Base-by-base conservation (phyloP, 1,140 invertebrate genomes). In the Rhopalosiphum maidis region DNA sequence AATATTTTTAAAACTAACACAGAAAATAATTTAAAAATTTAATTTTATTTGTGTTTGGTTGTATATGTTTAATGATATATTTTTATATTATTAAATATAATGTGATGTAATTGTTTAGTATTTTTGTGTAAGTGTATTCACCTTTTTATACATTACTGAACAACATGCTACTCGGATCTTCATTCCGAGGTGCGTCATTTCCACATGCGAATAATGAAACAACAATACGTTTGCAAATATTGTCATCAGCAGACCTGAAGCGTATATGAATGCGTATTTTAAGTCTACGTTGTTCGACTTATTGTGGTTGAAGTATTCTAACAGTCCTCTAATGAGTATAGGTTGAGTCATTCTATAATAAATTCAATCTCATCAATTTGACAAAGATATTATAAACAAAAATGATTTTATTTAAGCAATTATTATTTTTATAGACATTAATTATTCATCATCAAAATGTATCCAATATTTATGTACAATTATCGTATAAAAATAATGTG, bases 211-310 rank as follows among this genome's bases (percentile, higher is more conserved):
- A 7, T 97, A 97, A 96, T 99, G 98, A 94, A 97, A 96, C 1
- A 97, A 95, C 46, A 98, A 95, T 18, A 97, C 96, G 94, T 97
- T 96, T 82, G 98, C 94, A 0, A 97, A 96, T 18, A 97, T 96
- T 94, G 96, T 96, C 4, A 97, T 93, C 68, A 97, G 96, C 41
- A 98, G 96, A 35, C 96, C 96, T 0, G 95, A 95, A 8, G 97
- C 97, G 95, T 96, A 97, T 35, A 97, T 95, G 94, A 97, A 97
- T 4, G 97, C 97, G 90, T 97, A 96, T 30, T 95, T 95, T 51
- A 25, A 21, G 60, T 48, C 48, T 5, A 30, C 35, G 55, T 0
- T 95, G 95, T 23, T 95, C 30, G 46, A 23, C 1, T 18, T 37
- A 94, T 23, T 95, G 94, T 94, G 95, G 95, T 96, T 96, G 95